phyloP scores from a whole-genome alignment of 2,888 invertebrate genomes.

The Drosophila birchii region DNA sequence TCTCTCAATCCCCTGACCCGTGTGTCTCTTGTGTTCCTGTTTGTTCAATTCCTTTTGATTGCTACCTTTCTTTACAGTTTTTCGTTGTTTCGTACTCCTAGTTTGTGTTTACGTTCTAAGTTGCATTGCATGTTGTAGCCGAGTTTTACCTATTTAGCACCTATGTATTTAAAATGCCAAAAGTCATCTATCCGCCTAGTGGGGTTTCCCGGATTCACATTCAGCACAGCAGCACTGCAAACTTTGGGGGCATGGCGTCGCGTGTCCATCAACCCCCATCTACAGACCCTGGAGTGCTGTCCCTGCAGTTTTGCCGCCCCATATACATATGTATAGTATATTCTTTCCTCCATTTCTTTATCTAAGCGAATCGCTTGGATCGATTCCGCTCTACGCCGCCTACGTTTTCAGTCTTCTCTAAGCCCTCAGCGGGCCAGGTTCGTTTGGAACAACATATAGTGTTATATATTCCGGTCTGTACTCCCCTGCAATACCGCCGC shows the following conservation, averaged over 20 bases:
- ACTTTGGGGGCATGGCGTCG: constrained; percentile 39
- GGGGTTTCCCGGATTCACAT: constrained; percentile 58
- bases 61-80: constrained; percentile 31
- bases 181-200: constrained; percentile 55
- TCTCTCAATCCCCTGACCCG: constrained; percentile 37
- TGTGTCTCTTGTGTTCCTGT: constrained; percentile 32
- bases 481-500: constrained; percentile 8
- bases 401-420: constrained; percentile 64
- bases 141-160: constrained; percentile 34
- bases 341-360: constrained; percentile 54
- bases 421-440: constrained; percentile 56
- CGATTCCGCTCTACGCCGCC: constrained; percentile 33
- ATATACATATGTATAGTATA: constrained; percentile 10
- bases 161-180: constrained; percentile 55
- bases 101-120: constrained; percentile 46
- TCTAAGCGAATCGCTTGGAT: constrained; percentile 61
- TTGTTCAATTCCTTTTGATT: constrained; percentile 22
- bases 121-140: constrained; percentile 57
- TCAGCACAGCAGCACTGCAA: constrained; percentile 32
- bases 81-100: constrained; percentile 26
- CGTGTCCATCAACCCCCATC: constrained; percentile 25
- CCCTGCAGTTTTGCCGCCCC: constrained; percentile 35
- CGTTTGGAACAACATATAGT: constrained; percentile 19
- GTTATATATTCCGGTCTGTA: not conserved
- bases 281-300: constrained; percentile 11